phyloP scores from a whole-genome alignment of 35 echinoderm and acorn worm species.

The Stichopus chloronotus region DNA sequence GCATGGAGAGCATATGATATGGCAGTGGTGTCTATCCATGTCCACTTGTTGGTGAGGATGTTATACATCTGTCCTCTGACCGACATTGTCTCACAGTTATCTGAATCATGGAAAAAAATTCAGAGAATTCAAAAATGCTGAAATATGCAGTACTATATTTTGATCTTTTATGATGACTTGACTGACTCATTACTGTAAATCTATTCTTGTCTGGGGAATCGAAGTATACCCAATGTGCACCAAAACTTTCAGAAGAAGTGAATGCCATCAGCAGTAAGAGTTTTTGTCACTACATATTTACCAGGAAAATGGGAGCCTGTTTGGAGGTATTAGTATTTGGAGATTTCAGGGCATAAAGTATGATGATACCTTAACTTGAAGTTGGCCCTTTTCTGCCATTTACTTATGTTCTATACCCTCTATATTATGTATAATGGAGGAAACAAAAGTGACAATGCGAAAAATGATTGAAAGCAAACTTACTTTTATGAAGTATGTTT shows the following conservation, averaged over 20 bases:
- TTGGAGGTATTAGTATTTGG: no score
- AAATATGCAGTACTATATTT: background rate
- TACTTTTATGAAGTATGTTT: slow-evolving; percentile 72
- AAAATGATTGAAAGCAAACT: slow-evolving; percentile 44
- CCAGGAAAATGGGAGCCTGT: no score
- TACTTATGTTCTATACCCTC: no score
- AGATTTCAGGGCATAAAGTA: no score
- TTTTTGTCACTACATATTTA: no score
- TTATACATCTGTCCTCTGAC: slow-evolving; percentile 86
- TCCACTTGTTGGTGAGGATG: slow-evolving; percentile 79
- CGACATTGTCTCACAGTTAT: slow-evolving; percentile 62
- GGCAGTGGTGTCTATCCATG: slow-evolving; percentile 61
- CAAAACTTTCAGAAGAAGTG: background rate
- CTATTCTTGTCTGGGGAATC: background rate
- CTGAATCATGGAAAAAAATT: slow-evolving; percentile 56
- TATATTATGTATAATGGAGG: no score
- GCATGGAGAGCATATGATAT: slow-evolving; percentile 86
- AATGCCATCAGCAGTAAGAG: no score
- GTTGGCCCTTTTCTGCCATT: no score
- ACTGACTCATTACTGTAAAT: background rate
- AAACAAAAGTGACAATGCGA: no score
- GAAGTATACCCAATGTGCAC: background rate
- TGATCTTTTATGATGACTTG: background rate
- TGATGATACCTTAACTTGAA: no score
- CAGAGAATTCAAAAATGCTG: background rate